phyloP scores from a whole-genome alignment of 35 echinoderm and acorn worm genomes.

The Lytechinus pictus region DNA sequence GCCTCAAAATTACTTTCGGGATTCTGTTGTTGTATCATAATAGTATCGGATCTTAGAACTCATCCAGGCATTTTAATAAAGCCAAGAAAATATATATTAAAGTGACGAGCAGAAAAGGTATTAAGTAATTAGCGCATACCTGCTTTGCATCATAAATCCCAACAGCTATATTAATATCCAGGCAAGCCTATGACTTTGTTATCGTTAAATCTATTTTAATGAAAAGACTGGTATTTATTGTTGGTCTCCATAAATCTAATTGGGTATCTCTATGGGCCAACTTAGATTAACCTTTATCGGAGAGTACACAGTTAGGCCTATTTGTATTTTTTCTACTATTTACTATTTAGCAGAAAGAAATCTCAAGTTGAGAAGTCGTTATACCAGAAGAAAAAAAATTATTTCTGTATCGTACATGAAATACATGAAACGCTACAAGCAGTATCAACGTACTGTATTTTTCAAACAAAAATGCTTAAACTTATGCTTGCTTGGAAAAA shows the following conservation, averaged over 20 bases:
- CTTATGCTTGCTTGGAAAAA: too few species aligned
- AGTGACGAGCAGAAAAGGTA: not conserved
- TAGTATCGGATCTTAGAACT: not conserved
- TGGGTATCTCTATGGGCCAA: not conserved
- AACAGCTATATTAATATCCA: not conserved
- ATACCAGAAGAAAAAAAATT: too few species aligned
- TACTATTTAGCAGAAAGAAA: too few species aligned
- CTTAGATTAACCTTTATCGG: not conserved
- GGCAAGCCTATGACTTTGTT: not conserved
- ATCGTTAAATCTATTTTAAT: not conserved
- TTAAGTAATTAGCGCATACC: not conserved
- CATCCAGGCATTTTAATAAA: not conserved
- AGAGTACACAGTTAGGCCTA: too few species aligned
- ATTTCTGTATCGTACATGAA: too few species aligned
- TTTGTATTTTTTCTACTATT: too few species aligned
- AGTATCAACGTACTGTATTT: too few species aligned
- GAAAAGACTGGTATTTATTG: not conserved
- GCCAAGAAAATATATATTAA: not conserved
- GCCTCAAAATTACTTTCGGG: slow-evolving; percentile 13
- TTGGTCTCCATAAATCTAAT: not conserved
- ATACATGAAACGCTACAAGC: too few species aligned
- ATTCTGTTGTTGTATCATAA: not conserved
- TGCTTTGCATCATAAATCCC: not conserved
- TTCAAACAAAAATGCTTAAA: too few species aligned
- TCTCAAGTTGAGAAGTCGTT: too few species aligned